Percentiles rank a stretch among this genome's conserved stretches.
Evolutionary conservation across 2,113 vertebrate species (phyloP).

Genomic region (Nannospalax galili): DNA sequence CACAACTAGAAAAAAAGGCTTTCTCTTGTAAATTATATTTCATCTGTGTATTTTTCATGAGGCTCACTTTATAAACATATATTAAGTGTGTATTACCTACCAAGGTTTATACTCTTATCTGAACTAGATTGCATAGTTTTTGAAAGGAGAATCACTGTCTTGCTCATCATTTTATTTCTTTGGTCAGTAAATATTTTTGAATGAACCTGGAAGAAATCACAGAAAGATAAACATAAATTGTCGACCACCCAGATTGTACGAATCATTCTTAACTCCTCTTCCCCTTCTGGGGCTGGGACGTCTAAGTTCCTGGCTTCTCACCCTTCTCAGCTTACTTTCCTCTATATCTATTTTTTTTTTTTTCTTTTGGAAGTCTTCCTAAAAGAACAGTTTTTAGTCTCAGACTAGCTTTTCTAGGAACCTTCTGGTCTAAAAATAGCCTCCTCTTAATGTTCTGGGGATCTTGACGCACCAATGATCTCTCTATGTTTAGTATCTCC

Average conservation of each 20-base stretch:
- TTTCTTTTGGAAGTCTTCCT: neutral
- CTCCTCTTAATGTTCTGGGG: neutral
- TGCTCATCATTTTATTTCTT: neutral
- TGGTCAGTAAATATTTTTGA: slow-evolving; percentile 5
- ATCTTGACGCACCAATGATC: neutral
- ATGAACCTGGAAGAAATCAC: neutral
- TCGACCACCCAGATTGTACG: neutral
- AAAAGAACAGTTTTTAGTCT: neutral
- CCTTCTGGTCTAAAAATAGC: neutral
- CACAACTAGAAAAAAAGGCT: neutral
- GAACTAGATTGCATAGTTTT: slow-evolving; percentile 12
- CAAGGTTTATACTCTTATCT: neutral
- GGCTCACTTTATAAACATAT: neutral
- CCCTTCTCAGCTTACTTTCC: neutral
- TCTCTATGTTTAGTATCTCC: neutral
- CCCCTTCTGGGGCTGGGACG: neutral
- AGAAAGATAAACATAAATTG: neutral
- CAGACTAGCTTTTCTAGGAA: neutral
- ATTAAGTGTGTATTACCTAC: neutral
- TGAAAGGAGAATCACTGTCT: neutral
- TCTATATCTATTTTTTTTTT: neutral
- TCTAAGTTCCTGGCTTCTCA: neutral
- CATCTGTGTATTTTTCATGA: neutral
- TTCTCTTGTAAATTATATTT: slow-evolving; percentile 11
- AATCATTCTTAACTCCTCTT: neutral